A percentile compares a stretch with the other conserved stretches of the same genome.
Conservation (phyloP, 1,140 invertebrate genomes). For the Orius laevigatus region DNA sequence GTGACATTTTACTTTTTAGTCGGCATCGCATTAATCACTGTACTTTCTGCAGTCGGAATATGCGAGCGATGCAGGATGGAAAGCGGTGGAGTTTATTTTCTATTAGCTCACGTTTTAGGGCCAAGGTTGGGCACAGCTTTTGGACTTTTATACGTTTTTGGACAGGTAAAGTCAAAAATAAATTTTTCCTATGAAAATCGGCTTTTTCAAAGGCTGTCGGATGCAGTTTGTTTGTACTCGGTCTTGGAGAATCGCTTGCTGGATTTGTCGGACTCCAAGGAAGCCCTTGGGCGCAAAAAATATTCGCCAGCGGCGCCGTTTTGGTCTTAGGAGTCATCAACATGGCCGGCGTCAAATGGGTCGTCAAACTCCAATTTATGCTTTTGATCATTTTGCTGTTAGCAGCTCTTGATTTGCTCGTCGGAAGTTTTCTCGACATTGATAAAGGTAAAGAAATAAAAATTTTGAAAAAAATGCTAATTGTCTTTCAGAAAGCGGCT, state of each 20-base stretch:
- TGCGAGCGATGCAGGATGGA: slow-evolving; percentile 87
- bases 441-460: slow-evolving; percentile 35
- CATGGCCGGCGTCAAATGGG: slow-evolving; percentile 83
- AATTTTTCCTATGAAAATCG: neutral
- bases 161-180: slow-evolving; percentile 47
- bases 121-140: slow-evolving; percentile 80
- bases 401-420: slow-evolving; percentile 73
- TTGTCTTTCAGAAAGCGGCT: slow-evolving; percentile 47
- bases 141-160: slow-evolving; percentile 88
- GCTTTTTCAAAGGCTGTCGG: slow-evolving; percentile 62
- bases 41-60: slow-evolving; percentile 86
- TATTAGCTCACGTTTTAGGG: slow-evolving; percentile 84
- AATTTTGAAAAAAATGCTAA: too few relatives aligned
- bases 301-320: slow-evolving; percentile 65
- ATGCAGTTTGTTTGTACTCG: slow-evolving; percentile 84
- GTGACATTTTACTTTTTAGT: slow-evolving; percentile 36
- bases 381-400: slow-evolving; percentile 66
- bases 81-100: slow-evolving; percentile 90
- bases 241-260: slow-evolving; percentile 91
- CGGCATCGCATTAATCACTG: slow-evolving; percentile 72
- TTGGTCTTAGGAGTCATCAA: slow-evolving; percentile 72
- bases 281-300: slow-evolving; percentile 55
- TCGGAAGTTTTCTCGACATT: slow-evolving; percentile 65
- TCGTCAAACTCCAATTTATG: slow-evolving; percentile 78
- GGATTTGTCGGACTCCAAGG: slow-evolving; percentile 55